These are phyloP conservation scores for Andrena haemorrhoa DNA, from an alignment of 2,888 invertebrate genomes.

Conservation along the genomic window DNA sequence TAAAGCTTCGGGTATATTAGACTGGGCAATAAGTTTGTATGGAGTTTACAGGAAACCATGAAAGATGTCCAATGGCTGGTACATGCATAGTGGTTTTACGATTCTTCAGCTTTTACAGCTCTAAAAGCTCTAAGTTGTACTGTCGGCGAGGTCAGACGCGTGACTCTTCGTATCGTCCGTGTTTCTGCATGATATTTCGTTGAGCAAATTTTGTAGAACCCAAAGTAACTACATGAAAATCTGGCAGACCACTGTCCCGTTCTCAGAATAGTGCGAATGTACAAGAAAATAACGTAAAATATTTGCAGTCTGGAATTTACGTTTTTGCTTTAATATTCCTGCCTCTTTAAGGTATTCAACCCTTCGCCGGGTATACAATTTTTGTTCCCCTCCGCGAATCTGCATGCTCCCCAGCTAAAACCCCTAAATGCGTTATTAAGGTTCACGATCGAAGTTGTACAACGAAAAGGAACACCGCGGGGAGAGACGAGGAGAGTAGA, in stretches of 20 bases:
- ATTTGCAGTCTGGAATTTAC: background rate
- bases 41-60: background rate
- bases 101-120: too few relatives aligned
- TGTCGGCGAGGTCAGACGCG: too few relatives aligned
- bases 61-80: background rate
- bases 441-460: constrained; percentile 48
- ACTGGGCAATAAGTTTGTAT: background rate
- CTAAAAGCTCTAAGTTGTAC: too few relatives aligned
- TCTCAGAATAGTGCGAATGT: background rate
- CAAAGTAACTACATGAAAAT: too few relatives aligned
- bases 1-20: background rate
- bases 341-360: constrained; percentile 5
- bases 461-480: constrained; percentile 8
- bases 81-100: too few relatives aligned
- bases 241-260: too few relatives aligned
- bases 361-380: background rate
- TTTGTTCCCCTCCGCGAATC: background rate
- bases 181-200: too few relatives aligned
- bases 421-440: constrained; percentile 40
- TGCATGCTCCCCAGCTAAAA: constrained; percentile 12
- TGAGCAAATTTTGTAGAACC: too few relatives aligned
- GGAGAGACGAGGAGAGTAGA: constrained; percentile 30
- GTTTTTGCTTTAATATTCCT: background rate
- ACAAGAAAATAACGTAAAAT: background rate
- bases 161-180: too few relatives aligned